Base-by-base conservation (phyloP, 2,113 vertebrate genomes). In the Pangasianodon hypophthalmus region DNA sequence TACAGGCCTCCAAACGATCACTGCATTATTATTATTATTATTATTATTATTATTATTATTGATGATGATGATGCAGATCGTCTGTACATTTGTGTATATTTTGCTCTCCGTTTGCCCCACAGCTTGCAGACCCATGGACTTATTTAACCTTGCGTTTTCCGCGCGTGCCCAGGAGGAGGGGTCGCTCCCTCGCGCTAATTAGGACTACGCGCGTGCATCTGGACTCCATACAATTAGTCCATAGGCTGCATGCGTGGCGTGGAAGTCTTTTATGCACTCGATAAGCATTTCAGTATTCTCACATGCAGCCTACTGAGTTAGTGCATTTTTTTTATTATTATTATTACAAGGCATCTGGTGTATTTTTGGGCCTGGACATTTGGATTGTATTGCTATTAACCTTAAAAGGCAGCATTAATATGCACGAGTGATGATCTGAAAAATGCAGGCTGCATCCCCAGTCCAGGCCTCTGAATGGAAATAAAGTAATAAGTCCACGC, bases 121-220 rank as follows among this genome's bases (percentile, higher is more conserved):
- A 52, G 93, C 80, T 84, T 94, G 92, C 92, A 95, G 94, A 94
- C 93, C 93, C 93, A 93, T 96, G 95, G 93, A 96, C 95, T 96
- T 93, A 93, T 93, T 96, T 96, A 96, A 96, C 95, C 95, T 96
- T 96, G 95, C 94, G 93, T 89, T 96, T 87, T 94, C 93, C 91
- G 4, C 58, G 91, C 56, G 79, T 92, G 94, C 91, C 95, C 96
- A 95, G 94, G 90, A 69, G 95, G 94, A 94, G 96, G 95, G 94
- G 95, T 94, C 93, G 93, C 94, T 94, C 93, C 90, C 93, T 77
- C 94, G 26, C 73, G 21, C 73, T 84, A 62, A 84, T 84, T 84
- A 60, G 81, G 56, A 60, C 77, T 44, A 41, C 54, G 37, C 37
- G 37, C 56, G 82, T 13, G 18, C 82, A 62, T 60, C 56, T 62